Evolutionary conservation across 2,113 vertebrate genomes (phyloP).

Genomic region (Myrmecophaga tridactyla): DNA sequence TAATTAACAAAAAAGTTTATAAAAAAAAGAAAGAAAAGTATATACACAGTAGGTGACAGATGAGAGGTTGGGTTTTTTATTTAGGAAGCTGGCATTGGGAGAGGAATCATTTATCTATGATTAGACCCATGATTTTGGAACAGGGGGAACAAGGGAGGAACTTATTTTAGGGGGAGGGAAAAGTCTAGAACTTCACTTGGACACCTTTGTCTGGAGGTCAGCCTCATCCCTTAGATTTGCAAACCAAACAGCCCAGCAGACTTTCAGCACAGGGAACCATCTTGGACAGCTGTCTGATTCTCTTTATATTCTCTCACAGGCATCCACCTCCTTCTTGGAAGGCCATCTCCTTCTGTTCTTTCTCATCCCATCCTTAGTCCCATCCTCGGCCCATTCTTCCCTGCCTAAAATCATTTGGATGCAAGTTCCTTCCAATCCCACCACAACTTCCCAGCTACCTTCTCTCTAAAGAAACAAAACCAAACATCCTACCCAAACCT

Average conservation of each 20-base stretch:
- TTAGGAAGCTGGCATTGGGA: neutral
- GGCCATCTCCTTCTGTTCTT: neutral
- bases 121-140: neutral
- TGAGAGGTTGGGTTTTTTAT: neutral
- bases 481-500: slow-evolving; percentile 30
- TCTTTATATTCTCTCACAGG: neutral
- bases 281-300: neutral
- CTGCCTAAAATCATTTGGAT: neutral
- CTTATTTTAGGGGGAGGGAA: neutral
- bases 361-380: neutral
- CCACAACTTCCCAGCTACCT: neutral
- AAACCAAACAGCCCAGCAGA: neutral
- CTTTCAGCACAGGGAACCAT: neutral
- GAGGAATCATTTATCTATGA: neutral
- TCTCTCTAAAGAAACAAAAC: neutral
- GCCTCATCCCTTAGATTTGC: neutral
- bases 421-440: neutral
- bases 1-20: too few relatives aligned
- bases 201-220: neutral
- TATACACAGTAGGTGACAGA: neutral
- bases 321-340: neutral
- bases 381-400: neutral
- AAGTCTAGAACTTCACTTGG: neutral
- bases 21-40: too few relatives aligned
- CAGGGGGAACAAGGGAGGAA: neutral